These are phyloP conservation scores for Epistrophella euchroma DNA, from an alignment of 2,888 invertebrate species.

Conservation along the genomic window DNA sequence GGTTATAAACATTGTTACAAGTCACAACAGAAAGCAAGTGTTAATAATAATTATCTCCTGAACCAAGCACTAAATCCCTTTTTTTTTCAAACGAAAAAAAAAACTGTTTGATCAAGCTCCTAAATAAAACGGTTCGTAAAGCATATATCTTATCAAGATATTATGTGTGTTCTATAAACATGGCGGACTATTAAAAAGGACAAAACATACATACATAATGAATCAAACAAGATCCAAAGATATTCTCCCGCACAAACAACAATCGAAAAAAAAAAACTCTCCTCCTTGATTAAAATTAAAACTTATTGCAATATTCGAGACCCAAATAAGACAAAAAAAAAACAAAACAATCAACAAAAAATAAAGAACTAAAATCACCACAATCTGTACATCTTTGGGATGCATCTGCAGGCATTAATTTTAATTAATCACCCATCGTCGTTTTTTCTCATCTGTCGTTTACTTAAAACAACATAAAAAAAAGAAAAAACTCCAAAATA, in stretches of 20 bases:
- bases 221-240: conserved; percentile 65
- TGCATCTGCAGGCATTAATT: conserved; percentile 76
- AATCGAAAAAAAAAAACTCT: background rate
- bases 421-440: conserved; percentile 75
- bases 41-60: background rate
- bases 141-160: conserved; percentile 57
- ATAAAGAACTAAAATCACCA: conserved; percentile 47
- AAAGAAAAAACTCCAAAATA: conserved; percentile 46
- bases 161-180: conserved; percentile 60
- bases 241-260: background rate
- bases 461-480: conserved; percentile 38
- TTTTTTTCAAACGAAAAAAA: background rate
- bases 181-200: conserved; percentile 45
- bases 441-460: conserved; percentile 55
- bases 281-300: conserved; percentile 50
- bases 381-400: conserved; percentile 74
- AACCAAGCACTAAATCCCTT: background rate
- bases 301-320: conserved; percentile 32
- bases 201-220: conserved; percentile 42
- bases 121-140: no score
- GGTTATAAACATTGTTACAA: conserved; percentile 4
- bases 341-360: background rate
- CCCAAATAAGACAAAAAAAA: background rate
- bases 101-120: conserved; percentile 45
- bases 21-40: background rate